Conservation (phyloP, 2,113 vertebrate genomes). For the Paedocypris sp. region DNA sequence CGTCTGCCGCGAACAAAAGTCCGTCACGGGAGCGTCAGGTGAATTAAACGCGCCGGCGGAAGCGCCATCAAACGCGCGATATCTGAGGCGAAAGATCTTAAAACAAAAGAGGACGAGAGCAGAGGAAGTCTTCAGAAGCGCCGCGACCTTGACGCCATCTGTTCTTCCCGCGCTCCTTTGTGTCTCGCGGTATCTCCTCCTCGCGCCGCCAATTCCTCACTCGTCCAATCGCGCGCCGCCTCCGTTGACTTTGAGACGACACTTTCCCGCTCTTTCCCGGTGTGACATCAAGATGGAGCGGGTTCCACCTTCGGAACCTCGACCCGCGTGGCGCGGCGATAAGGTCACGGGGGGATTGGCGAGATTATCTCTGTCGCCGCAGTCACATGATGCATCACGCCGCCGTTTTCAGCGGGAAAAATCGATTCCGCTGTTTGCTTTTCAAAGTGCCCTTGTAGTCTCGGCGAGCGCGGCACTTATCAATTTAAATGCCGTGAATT, state of each 20-base stretch:
- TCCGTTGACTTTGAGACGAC: conserved; percentile 47
- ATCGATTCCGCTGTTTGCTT: conserved; percentile 91
- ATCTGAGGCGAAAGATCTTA: too few relatives aligned
- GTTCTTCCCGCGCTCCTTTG: too few relatives aligned
- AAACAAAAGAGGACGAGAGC: too few relatives aligned
- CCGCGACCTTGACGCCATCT: too few relatives aligned
- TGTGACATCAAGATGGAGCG: conserved; percentile 76
- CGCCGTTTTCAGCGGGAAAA: conserved; percentile 78
- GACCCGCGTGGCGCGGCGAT: conserved; percentile 73
- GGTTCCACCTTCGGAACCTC: conserved; percentile 73
- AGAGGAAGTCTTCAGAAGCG: too few relatives aligned
- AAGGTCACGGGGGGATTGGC: conserved; percentile 85
- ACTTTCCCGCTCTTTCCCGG: conserved; percentile 23
- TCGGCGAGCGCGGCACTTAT: conserved; percentile 80
- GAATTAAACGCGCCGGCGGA: too few relatives aligned
- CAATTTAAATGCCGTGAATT: conserved; percentile 93
- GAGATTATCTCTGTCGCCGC: conserved; percentile 90
- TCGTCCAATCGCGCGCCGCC: conserved; percentile 67
- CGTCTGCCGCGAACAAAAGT: too few relatives aligned
- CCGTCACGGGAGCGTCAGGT: too few relatives aligned
- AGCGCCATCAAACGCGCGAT: too few relatives aligned
- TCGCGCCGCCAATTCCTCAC: conserved; percentile 44
- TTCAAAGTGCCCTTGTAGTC: conserved; percentile 93
- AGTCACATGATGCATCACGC: conserved; percentile 91
- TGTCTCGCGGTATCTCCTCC: conserved; percentile 37